A percentile compares a stretch with the other conserved stretches of the same genome.
These are phyloP conservation scores for Portevinia maculata DNA, from an alignment of 2,888 invertebrate species.

Conservation along the genomic window DNA sequence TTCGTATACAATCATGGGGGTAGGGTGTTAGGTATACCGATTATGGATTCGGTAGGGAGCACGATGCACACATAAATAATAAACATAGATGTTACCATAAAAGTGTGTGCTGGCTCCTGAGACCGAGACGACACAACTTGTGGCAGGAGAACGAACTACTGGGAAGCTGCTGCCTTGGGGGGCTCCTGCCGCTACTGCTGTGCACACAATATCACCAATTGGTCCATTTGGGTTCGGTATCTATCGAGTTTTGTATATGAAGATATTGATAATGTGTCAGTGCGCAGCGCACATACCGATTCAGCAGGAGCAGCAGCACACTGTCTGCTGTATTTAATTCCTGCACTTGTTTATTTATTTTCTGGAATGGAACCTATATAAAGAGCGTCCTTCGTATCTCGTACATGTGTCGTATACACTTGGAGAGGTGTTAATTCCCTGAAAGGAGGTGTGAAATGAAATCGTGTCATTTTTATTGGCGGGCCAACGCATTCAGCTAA, in stretches of 20 bases:
- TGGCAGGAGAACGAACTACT: slow-evolving; percentile 41
- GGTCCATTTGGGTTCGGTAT: slow-evolving; percentile 73
- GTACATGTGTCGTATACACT: slow-evolving; percentile 17
- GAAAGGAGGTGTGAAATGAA: slow-evolving; percentile 57
- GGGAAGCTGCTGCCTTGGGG: slow-evolving; percentile 39
- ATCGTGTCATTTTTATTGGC: slow-evolving; percentile 48
- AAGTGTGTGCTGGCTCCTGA: slow-evolving; percentile 51
- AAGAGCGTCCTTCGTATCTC: slow-evolving; percentile 14
- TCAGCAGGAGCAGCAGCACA: slow-evolving; percentile 55
- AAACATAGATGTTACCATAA: slow-evolving; percentile 64
- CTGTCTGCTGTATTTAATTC: slow-evolving; percentile 68
- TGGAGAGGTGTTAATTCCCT: slow-evolving; percentile 62
- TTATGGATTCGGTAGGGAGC: slow-evolving; percentile 1
- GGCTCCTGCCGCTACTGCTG: slow-evolving; percentile 46
- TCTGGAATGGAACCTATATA: slow-evolving; percentile 52
- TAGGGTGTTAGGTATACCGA: slow-evolving; percentile 29
- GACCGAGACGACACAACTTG: slow-evolving; percentile 34
- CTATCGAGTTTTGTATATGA: slow-evolving; percentile 64
- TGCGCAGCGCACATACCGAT: slow-evolving; percentile 74
- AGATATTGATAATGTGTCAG: slow-evolving; percentile 74
- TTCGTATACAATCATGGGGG: background rate
- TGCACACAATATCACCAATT: slow-evolving; percentile 73
- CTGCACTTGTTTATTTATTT: slow-evolving; percentile 72
- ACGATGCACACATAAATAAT: slow-evolving; percentile 68
- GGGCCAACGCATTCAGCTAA: slow-evolving; percentile 29